Conservation (phyloP, 2,113 vertebrate genomes). For the Mesitornis unicolor region DNA sequence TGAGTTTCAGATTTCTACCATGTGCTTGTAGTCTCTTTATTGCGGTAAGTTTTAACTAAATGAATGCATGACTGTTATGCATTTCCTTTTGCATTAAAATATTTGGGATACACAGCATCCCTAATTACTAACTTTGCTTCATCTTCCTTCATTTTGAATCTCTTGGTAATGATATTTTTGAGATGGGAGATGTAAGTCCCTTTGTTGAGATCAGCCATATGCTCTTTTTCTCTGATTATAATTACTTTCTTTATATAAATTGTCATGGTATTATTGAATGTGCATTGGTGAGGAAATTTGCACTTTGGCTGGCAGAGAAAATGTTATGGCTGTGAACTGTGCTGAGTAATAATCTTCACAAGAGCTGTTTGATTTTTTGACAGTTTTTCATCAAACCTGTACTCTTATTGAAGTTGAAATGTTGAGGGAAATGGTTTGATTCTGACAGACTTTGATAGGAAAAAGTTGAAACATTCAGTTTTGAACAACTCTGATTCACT, state of each 20-base stretch:
- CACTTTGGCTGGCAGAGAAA: neutral
- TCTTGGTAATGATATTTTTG: slow-evolving; percentile 2
- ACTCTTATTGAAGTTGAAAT: neutral
- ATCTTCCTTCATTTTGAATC: neutral
- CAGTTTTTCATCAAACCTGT: slow-evolving; percentile 11
- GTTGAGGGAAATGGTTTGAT: neutral
- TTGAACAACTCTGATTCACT: neutral
- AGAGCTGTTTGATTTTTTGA: neutral
- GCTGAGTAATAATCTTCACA: neutral
- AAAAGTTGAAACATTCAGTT: neutral
- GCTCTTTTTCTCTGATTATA: slow-evolving; percentile 1
- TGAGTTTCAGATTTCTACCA: neutral
- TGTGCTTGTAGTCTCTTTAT: neutral
- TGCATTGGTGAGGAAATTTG: neutral
- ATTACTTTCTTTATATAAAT: slow-evolving; percentile 29
- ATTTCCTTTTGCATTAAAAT: neutral
- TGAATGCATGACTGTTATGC: neutral
- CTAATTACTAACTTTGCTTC: neutral
- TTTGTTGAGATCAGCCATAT: slow-evolving; percentile 23
- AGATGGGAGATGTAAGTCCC: neutral
- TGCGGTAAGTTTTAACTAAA: neutral
- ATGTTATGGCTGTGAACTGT: slow-evolving; percentile 12
- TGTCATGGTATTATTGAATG: neutral
- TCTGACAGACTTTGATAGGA: neutral
- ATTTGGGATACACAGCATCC: neutral